Evolutionary conservation across 2,888 invertebrate species (phyloP), one percentile per base, ranked within the genome.

Genomic region (Caenorhabditis sp.): DNA sequence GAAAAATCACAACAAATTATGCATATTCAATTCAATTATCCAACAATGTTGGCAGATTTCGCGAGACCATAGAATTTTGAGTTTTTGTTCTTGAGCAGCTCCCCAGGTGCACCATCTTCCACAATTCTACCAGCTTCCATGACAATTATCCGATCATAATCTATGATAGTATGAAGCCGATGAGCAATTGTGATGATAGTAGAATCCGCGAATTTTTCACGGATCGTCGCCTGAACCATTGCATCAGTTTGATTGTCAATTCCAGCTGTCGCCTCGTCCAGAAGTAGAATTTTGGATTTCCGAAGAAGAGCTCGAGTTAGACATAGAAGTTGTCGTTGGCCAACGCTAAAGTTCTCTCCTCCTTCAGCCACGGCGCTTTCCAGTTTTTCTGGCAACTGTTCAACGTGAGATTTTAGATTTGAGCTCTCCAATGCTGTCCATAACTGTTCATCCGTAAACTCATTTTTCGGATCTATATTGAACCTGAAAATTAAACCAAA

Each of bases 401-500:
- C 83, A n/a, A 88, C 85, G 51, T 85, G 85, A 1, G 78, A 32
- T 28, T 84, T 78, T 20, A 88, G 56, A 62, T 85, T 82, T 0
- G 88, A 82, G 26, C 84, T 78, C 40, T 86, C 84, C 15, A 87
- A 40, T 13, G 86, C 85, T 20, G 67, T 35, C 88, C 88, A 88
- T 0, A 85, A 24, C 37, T 85, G 80, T 1, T 80, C 77, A 64
- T 88, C 88, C n/a, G 62, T 74, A 47, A 82, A 85, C 20, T 70
- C 92, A 87, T 94, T 94, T 92, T 97, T 96, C 2, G 98, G 98
- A 93, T 98, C 98, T 83, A 98, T 94, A 93, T 98, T 98, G 93
- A 96, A 94, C 68, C 97, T 97, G 81, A 97, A 72, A 24, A 40
- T 13, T 6, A 32, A 32, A 32, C 32, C 9, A n/a, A n/a, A n/a